Evolutionary conservation across 1,140 invertebrate genomes (phyloP).

Genomic region (Scaptomyza hsui): DNA sequence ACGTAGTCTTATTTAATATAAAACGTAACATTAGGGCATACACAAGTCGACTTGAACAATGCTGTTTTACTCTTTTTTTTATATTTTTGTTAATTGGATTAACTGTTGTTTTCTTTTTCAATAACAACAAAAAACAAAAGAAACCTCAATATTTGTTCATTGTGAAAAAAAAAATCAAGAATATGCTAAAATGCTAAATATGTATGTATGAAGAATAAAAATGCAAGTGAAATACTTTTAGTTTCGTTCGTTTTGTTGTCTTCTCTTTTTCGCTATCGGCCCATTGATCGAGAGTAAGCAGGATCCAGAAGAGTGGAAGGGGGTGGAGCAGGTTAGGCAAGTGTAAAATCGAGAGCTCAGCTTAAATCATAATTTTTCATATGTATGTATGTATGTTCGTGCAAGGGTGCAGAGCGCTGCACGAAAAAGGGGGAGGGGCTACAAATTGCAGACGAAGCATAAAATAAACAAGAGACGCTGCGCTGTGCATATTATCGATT

Average conservation of each 20-base stretch:
- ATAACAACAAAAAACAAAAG: slow-evolving; percentile 43
- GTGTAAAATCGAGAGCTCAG: slow-evolving; percentile 39
- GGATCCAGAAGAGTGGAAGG: not conserved
- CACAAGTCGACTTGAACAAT: slow-evolving; percentile 25
- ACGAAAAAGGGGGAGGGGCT: slow-evolving; percentile 54
- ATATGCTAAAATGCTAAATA: slow-evolving; percentile 47
- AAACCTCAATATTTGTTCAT: slow-evolving; percentile 69
- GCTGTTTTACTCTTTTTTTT: slow-evolving; percentile 50
- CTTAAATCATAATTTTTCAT: slow-evolving; percentile 46
- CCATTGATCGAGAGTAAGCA: slow-evolving; percentile 7
- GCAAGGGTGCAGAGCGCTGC: slow-evolving; percentile 29
- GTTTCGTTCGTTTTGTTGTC: slow-evolving; percentile 32
- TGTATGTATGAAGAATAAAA: slow-evolving; percentile 45
- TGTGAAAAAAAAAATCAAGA: slow-evolving; percentile 25
- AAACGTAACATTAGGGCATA: slow-evolving; percentile 50
- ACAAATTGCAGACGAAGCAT: slow-evolving; percentile 80
- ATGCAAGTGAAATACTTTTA: slow-evolving; percentile 52
- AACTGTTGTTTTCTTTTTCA: slow-evolving; percentile 63
- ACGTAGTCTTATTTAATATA: too few species aligned
- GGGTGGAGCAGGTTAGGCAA: slow-evolving; percentile 1
- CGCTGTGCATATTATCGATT: slow-evolving; percentile 68
- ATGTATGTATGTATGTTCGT: slow-evolving; percentile 43
- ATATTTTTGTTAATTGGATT: slow-evolving; percentile 78
- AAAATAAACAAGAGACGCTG: slow-evolving; percentile 73
- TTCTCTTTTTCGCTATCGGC: slow-evolving; percentile 10